phyloP scores from a whole-genome alignment of 1,140 invertebrate genomes.

The Rhizoglyphus robini region DNA sequence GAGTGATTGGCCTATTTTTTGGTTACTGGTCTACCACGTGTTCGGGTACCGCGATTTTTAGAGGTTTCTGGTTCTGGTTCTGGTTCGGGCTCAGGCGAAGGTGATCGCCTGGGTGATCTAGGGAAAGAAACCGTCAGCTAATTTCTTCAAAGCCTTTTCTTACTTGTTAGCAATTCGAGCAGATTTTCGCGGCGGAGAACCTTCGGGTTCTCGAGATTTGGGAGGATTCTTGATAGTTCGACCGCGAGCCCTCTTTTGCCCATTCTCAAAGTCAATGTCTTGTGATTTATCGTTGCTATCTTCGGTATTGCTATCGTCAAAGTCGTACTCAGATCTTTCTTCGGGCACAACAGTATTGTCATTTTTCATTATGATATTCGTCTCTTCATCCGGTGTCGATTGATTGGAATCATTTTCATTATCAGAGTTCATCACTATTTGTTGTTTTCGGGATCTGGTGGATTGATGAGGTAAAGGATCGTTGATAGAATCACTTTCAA shows the following conservation, averaged over 20 bases:
- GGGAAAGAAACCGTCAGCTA: neutral
- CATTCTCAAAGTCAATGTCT: neutral
- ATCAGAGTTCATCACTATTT: constrained; percentile 6
- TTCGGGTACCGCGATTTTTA: neutral
- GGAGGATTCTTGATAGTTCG: neutral
- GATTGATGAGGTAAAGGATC: neutral
- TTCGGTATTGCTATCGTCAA: neutral
- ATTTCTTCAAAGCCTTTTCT: neutral
- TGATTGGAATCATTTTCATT: constrained; percentile 6
- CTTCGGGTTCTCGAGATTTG: neutral
- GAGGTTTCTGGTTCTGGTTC: neutral
- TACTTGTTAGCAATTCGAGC: constrained; percentile 21
- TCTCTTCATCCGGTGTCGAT: neutral
- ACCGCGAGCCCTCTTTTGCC: neutral
- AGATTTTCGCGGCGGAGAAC: constrained; percentile 21
- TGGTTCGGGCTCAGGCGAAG: neutral
- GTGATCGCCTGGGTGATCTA: neutral
- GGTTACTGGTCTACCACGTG: neutral
- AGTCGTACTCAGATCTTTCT: neutral
- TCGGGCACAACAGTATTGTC: neutral
- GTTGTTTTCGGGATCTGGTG: constrained; percentile 4
- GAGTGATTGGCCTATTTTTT: neutral
- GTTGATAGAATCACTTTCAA: constrained; percentile 3
- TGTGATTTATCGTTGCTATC: neutral
- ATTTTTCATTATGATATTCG: neutral